Conservation (phyloP, 2,113 vertebrate species). For the Melanocharis versteri region DNA sequence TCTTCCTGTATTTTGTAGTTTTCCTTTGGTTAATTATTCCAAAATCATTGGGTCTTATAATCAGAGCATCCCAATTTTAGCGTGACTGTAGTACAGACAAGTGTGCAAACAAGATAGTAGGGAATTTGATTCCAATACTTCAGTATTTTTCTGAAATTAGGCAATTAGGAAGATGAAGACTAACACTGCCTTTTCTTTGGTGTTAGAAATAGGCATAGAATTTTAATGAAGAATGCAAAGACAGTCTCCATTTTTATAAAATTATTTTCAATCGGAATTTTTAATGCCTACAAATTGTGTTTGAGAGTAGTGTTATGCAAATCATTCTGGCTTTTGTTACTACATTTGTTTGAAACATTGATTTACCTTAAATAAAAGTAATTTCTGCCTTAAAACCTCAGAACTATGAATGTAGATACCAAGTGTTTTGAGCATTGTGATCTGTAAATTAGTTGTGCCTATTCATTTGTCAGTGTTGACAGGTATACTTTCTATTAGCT, state of each 20-base stretch:
- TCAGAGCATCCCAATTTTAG: neutral
- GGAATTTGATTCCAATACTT: neutral
- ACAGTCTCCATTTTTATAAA: neutral
- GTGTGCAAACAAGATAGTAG: neutral
- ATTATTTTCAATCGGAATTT: neutral
- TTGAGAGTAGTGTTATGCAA: neutral
- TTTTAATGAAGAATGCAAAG: neutral
- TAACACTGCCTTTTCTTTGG: neutral
- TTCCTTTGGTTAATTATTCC: neutral
- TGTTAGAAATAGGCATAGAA: neutral
- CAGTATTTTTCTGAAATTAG: neutral
- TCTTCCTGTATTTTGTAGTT: conserved; percentile 10
- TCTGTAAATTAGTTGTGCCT: conserved; percentile 40
- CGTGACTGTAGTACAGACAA: neutral
- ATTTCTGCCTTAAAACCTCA: conserved; percentile 6
- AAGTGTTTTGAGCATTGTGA: conserved; percentile 18
- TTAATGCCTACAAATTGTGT: neutral
- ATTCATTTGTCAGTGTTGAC: conserved; percentile 68
- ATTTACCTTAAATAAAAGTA: neutral
- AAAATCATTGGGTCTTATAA: neutral
- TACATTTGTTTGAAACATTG: neutral
- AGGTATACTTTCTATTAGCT: conserved; percentile 57
- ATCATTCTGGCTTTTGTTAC: neutral
- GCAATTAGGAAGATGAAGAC: neutral
- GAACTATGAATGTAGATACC: neutral